A percentile compares a stretch with the other conserved stretches of the same genome.
Evolutionary conservation across 2,888 invertebrate species (phyloP).

Genomic region (Acronicta leporina): DNA sequence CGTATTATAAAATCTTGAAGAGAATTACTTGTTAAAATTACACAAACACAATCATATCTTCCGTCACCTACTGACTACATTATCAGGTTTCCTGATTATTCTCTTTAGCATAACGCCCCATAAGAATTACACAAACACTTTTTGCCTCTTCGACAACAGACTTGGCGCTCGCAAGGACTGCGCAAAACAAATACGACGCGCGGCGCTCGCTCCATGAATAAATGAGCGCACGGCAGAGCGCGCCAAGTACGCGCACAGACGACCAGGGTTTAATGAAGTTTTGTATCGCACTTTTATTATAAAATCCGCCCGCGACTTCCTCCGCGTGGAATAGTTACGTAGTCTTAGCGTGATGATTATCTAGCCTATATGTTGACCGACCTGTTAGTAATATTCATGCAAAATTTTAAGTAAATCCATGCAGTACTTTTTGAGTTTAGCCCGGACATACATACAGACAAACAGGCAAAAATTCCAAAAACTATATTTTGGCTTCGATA

Average conservation of each 20-base stretch:
- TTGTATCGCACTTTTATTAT: conserved; percentile 8
- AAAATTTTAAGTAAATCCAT: too few relatives aligned
- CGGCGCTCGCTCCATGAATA: conserved; percentile 38
- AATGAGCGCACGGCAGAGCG: conserved; percentile 34
- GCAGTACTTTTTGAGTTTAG: too few relatives aligned
- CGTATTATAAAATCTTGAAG: too few relatives aligned
- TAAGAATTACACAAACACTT: conserved; percentile 19
- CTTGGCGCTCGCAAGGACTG: not conserved
- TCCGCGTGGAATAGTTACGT: too few relatives aligned
- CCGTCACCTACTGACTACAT: not conserved
- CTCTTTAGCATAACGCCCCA: conserved; percentile 23
- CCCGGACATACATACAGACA: too few relatives aligned
- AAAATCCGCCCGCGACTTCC: too few relatives aligned
- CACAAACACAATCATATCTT: not conserved
- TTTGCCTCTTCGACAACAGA: conserved; percentile 4
- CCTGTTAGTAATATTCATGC: too few relatives aligned
- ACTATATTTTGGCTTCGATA: too few relatives aligned
- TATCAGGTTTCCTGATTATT: conserved; percentile 19
- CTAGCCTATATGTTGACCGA: too few relatives aligned
- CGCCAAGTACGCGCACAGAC: conserved; percentile 17
- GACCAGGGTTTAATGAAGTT: conserved; percentile 20
- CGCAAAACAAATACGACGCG: conserved; percentile 26
- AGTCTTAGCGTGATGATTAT: too few relatives aligned
- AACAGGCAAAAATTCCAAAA: too few relatives aligned
- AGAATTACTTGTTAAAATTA: too few relatives aligned